Evolutionary conservation across 2,797 vertebrate genomes (phyloP).

Genomic region (Pangasius sanitwongsei): DNA sequence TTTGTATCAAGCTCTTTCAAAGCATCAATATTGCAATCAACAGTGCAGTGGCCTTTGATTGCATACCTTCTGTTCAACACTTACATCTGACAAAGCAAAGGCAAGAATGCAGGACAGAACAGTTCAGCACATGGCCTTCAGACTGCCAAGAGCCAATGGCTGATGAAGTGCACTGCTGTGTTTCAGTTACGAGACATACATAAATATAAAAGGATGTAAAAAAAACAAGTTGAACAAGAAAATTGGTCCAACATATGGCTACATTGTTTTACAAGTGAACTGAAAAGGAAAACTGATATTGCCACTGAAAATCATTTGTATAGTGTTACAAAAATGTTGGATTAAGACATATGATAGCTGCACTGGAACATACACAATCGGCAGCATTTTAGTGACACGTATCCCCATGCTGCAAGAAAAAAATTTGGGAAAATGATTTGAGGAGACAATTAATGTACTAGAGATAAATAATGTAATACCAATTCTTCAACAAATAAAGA

Average conservation of each 20-base stretch:
- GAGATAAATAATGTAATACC: neutral
- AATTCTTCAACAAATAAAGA: neutral
- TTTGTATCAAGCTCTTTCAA: slow-evolving; percentile 43
- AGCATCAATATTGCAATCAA: slow-evolving; percentile 54
- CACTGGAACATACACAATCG: neutral
- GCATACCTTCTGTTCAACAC: slow-evolving; percentile 31
- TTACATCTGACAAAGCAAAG: slow-evolving; percentile 16
- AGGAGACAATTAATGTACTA: neutral
- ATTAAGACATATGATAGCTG: neutral
- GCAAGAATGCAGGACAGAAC: slow-evolving; percentile 18
- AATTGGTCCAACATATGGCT: neutral
- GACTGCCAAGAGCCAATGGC: slow-evolving; percentile 24
- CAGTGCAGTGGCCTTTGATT: slow-evolving; percentile 34
- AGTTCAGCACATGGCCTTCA: slow-evolving; percentile 14
- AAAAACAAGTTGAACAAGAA: neutral
- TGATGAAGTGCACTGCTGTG: neutral
- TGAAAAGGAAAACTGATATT: no score
- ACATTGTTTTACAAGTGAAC: neutral
- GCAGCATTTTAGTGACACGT: neutral
- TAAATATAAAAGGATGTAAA: neutral
- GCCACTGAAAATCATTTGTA: neutral
- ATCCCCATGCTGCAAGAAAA: neutral
- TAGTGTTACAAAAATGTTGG: neutral
- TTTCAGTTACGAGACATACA: neutral
- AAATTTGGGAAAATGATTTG: neutral